Evolutionary conservation across 2,888 invertebrate genomes (phyloP).

Genomic region (Labia minor): DNA sequence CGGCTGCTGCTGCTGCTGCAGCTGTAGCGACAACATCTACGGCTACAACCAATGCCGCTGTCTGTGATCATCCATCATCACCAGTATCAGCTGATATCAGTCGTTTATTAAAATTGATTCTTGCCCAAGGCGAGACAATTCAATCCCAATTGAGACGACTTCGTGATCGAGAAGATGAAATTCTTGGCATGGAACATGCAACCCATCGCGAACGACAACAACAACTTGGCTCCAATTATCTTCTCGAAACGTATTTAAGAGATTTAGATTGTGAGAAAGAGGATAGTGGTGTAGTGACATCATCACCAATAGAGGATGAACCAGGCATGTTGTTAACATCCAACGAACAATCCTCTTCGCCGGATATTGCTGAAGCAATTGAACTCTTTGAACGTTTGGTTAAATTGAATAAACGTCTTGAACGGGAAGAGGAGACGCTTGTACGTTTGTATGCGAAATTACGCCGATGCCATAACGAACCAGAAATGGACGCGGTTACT

Average conservation of each 20-base stretch:
- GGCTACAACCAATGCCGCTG: slow-evolving; percentile 30
- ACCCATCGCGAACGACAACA: slow-evolving; percentile 61
- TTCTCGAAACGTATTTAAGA: slow-evolving; percentile 63
- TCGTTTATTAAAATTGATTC: slow-evolving; percentile 44
- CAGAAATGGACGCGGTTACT: slow-evolving; percentile 34
- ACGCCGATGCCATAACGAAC: slow-evolving; percentile 46
- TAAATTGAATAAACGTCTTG: slow-evolving; percentile 59
- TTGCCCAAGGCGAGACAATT: slow-evolving; percentile 48
- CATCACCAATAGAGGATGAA: slow-evolving; percentile 25
- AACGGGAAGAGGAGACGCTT: slow-evolving; percentile 61
- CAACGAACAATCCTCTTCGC: neutral
- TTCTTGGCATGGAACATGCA: slow-evolving; percentile 65
- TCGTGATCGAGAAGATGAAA: slow-evolving; percentile 61
- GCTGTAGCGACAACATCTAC: slow-evolving; percentile 8
- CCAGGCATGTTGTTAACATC: slow-evolving; percentile 25
- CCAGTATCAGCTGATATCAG: slow-evolving; percentile 34
- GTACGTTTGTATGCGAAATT: slow-evolving; percentile 55
- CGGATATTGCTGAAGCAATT: slow-evolving; percentile 32
- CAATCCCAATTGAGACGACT: slow-evolving; percentile 37
- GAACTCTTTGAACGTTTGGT: slow-evolving; percentile 61
- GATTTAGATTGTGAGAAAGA: slow-evolving; percentile 36
- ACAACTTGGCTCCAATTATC: slow-evolving; percentile 67
- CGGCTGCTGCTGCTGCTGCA: slow-evolving; percentile 35
- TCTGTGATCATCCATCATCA: slow-evolving; percentile 32
- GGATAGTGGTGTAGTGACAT: slow-evolving; percentile 53